Evolutionary conservation across 2,113 vertebrate species (phyloP), one percentile per base, ranked within the genome.

Genomic region (Melospiza melodia): DNA sequence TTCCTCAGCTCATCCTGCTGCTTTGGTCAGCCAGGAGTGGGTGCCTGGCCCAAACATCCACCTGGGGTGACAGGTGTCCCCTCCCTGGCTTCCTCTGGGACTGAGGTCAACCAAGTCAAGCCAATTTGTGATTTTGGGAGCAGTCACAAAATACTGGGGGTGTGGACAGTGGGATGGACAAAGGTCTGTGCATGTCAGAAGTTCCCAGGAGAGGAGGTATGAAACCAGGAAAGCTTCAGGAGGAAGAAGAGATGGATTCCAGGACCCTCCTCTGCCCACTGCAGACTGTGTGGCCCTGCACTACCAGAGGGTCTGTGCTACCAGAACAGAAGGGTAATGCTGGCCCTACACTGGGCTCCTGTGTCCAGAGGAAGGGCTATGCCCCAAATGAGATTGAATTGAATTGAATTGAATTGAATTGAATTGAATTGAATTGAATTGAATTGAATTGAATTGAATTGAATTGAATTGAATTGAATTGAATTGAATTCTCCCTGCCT

Each of bases 151-250:
- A 6, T 37, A n/a, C 27, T 61, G 46, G 31, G 37, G 58, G 48
- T 66, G 33, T 6, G 8, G 35, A 37, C 6, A 49, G 17, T 7
- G 0, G 33, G 24, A 52, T 41, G 1, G 4, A 54, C 33, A 6
- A 15, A 39, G 14, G 27, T 44, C 39, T 82, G 12, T 82, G 57
- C 20, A 5, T 82, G 18, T 55, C 62, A 46, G 57, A 33, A 51
- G 58, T 83, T 84, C 78, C 35, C 35, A n/a, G 9, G 22, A 39
- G 22, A 73, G 21, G 43, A 74, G 7, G 9, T 7, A 20, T 11
- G 15, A 72, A 76, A 39, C 39, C 2, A 6, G 27, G 30, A 85
- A 78, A 91, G 5, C n/a, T 93, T 33, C 54, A 72, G 12, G 12
- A 78, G 3, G 35, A 46, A 59, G 44, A 39, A 67, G 44, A 48